Evolutionary conservation across 2,888 invertebrate genomes (phyloP).

Genomic region (Agriopis aurantiaria): DNA sequence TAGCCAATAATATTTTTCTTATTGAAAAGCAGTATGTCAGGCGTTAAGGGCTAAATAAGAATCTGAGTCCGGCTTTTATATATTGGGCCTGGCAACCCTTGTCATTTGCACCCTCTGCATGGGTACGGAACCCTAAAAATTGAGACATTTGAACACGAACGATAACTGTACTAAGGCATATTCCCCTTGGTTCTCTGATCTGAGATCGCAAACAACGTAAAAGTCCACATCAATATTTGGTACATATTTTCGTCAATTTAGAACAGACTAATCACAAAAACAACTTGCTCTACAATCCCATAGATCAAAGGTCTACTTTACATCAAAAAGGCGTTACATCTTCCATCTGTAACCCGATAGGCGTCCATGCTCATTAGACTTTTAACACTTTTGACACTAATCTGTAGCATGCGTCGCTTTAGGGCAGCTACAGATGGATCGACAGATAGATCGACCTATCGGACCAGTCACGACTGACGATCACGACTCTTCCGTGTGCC

Average conservation of each 20-base stretch:
- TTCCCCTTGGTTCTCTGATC: too few relatives aligned
- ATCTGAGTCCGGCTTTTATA: too few relatives aligned
- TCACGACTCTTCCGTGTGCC: conserved; percentile 25
- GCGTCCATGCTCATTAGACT: conserved; percentile 6
- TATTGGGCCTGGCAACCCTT: too few relatives aligned
- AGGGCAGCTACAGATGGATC: conserved; percentile 17
- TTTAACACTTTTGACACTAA: conserved; percentile 14
- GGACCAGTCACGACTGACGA: conserved; percentile 10
- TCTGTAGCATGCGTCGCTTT: conserved; percentile 15
- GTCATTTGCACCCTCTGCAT: too few relatives aligned
- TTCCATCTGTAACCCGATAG: conserved; percentile 5
- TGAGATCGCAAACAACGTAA: too few relatives aligned
- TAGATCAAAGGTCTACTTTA: too few relatives aligned
- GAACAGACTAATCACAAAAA: background rate
- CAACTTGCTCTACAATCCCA: background rate
- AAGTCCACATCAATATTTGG: background rate
- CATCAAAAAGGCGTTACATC: conserved; percentile 19
- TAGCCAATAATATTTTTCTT: too few relatives aligned
- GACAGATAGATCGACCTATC: conserved; percentile 12
- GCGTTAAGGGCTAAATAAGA: too few relatives aligned
- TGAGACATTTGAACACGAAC: too few relatives aligned
- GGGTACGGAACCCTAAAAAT: too few relatives aligned
- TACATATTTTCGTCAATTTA: background rate
- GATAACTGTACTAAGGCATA: too few relatives aligned
- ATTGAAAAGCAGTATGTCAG: too few relatives aligned